Base-by-base conservation (phyloP, 2,113 vertebrate genomes). In the Nettapus auritus region DNA sequence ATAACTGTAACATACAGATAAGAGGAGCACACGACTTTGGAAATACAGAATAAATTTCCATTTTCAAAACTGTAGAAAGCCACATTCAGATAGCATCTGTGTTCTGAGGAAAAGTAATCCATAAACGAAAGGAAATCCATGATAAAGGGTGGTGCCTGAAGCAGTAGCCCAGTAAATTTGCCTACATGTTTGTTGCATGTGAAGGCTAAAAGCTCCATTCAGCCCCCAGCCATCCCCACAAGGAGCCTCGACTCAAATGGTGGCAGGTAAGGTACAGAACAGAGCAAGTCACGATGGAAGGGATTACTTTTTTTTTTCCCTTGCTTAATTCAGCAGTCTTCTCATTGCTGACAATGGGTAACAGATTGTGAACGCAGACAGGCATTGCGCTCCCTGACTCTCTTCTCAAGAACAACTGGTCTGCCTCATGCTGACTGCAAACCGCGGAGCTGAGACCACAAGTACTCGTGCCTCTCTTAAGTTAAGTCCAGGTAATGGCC, bases 1-100 rank as follows among this genome's bases (percentile, higher is more conserved):
- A 93, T 22, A 84, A 97, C 87, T 96, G 90, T 81, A 96, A 95
- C 96, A 74, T 79, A 67, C 84, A 96, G 97, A 98, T 97, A 98
- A 97, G 90, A 95, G 79, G 84, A 95, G 75, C 69, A 57, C 23
- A n/a, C 14, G 56, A 74, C 13, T 44, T 74, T 79, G 82, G 69
- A 71, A 93, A 93, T 31, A 36, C 70, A 79, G 96, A 96, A 94
- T 95, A 94, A 85, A 97, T 97, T 97, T 96, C 83, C 90, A 89
- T 97, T 96, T 96, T 80, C 91, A 66, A 80, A 94, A 90, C 83
- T 67, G 91, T 84, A 75, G 87, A 93, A 66, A 86, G 57, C 86
- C 85, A 52, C 42, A 12, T 82, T 88, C 64, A 55, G 56, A 19
- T 11, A 29, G 42, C 52, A 17, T 52, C 75, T 59, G 9, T 11